A percentile compares a stretch with the other conserved stretches of the same genome.
These are phyloP conservation scores for Erpornis zantholeuca DNA, from an alignment of 2,113 vertebrate genomes.

Conservation along the genomic window DNA sequence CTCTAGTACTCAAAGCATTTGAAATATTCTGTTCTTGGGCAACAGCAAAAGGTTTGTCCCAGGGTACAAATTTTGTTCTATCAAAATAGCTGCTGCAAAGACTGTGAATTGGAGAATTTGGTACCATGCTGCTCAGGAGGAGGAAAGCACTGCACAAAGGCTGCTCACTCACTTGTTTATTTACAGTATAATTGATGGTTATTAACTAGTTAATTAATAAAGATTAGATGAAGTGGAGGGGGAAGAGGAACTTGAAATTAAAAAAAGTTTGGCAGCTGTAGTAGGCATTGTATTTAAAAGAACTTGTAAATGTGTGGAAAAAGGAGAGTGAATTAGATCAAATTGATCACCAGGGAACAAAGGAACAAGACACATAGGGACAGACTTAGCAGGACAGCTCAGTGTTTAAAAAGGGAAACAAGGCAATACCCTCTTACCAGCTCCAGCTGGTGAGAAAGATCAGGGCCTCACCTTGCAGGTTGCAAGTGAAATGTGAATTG, in stretches of 20 bases:
- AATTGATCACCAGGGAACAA: not conserved
- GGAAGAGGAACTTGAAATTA: not conserved
- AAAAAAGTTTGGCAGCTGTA: not conserved
- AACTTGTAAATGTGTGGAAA: not conserved
- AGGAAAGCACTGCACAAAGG: not conserved
- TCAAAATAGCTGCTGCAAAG: not conserved
- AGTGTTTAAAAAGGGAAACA: not conserved
- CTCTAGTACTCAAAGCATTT: not conserved
- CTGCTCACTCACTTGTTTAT: not conserved
- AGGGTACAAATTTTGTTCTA: not conserved
- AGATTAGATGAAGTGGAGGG: not conserved
- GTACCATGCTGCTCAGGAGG: not conserved
- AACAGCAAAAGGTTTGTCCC: not conserved
- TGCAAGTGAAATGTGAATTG: not conserved
- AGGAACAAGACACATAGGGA: not conserved
- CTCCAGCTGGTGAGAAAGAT: not conserved
- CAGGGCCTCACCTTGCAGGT: not conserved
- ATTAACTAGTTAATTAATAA: constrained; percentile 53
- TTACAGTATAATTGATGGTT: constrained; percentile 14
- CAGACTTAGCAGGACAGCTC: not conserved
- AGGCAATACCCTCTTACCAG: not conserved
- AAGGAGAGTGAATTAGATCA: not conserved
- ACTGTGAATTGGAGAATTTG: not conserved
- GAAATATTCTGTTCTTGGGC: not conserved
- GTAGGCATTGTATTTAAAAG: not conserved